Conservation (phyloP, 2,113 vertebrate genomes). For the Tachysurus vachellii region DNA sequence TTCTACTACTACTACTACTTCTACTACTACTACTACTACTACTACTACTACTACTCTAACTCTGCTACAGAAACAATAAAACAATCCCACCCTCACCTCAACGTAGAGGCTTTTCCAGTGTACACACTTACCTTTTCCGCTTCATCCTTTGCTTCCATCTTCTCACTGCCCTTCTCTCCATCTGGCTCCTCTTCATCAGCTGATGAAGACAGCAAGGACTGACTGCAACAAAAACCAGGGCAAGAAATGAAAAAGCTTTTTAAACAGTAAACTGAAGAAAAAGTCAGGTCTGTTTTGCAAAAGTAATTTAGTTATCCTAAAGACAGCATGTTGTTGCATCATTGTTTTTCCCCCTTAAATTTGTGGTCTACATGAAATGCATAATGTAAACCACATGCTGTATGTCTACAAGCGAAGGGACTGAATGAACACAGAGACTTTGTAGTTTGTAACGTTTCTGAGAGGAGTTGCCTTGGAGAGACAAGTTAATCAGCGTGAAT, state of each 20-base stretch:
- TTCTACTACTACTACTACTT: neutral
- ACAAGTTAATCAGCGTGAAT: constrained; percentile 31
- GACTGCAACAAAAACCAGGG: constrained; percentile 12
- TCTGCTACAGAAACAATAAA: neutral
- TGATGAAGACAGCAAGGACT: constrained; percentile 19
- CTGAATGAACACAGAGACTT: constrained; percentile 23
- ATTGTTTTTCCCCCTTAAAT: neutral
- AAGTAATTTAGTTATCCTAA: constrained; percentile 10
- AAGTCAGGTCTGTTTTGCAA: neutral
- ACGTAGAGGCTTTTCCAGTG: neutral
- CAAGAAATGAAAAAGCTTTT: neutral
- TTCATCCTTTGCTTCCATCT: constrained; percentile 26
- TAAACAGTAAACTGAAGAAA: neutral
- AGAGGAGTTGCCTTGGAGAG: neutral
- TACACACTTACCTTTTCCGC: constrained; percentile 16
- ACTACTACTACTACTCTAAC: neutral
- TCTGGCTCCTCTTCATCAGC: constrained; percentile 16
- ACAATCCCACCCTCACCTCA: neutral
- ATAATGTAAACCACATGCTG: neutral
- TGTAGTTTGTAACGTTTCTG: neutral
- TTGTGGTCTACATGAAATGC: neutral
- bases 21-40: neutral
- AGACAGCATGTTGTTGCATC: neutral
- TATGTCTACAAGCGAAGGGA: neutral
- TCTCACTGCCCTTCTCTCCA: constrained; percentile 30